These are phyloP conservation scores for Ormyrus labotus DNA, from an alignment of 2,888 invertebrate species.

Conservation along the genomic window DNA sequence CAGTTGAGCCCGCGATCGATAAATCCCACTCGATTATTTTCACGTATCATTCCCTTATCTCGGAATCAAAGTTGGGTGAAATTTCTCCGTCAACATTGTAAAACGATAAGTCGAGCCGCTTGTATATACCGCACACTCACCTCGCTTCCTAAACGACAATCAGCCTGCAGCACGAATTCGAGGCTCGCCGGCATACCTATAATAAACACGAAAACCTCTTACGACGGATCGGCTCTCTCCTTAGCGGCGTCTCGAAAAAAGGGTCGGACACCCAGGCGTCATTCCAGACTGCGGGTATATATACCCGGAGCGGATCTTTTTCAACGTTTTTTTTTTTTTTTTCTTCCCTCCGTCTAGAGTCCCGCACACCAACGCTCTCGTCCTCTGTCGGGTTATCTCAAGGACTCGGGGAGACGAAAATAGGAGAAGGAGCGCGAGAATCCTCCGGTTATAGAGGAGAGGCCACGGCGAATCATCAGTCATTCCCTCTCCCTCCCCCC, in stretches of 20 bases:
- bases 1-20: no score
- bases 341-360: background rate
- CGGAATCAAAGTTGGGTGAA: background rate
- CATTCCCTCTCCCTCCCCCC: slow-evolving; percentile 56
- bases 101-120: background rate
- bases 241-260: background rate
- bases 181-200: background rate
- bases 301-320: slow-evolving; percentile 26
- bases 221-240: background rate
- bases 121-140: slow-evolving; percentile 9
- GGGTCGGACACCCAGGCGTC: slow-evolving; percentile 5
- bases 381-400: slow-evolving; percentile 12
- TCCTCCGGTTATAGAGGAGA: background rate
- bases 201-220: slow-evolving; percentile 18
- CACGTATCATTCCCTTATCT: background rate
- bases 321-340: slow-evolving; percentile 20
- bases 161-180: background rate
- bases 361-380: background rate
- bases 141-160: background rate
- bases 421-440: slow-evolving; percentile 11
- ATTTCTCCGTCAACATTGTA: background rate
- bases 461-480: slow-evolving; percentile 61
- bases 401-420: slow-evolving; percentile 28
- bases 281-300: slow-evolving; percentile 1
- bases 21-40: background rate